Percentiles rank a stretch among this genome's conserved stretches.
Evolutionary conservation across 2,888 invertebrate species (phyloP).

Genomic region (Xylophagus ater): DNA sequence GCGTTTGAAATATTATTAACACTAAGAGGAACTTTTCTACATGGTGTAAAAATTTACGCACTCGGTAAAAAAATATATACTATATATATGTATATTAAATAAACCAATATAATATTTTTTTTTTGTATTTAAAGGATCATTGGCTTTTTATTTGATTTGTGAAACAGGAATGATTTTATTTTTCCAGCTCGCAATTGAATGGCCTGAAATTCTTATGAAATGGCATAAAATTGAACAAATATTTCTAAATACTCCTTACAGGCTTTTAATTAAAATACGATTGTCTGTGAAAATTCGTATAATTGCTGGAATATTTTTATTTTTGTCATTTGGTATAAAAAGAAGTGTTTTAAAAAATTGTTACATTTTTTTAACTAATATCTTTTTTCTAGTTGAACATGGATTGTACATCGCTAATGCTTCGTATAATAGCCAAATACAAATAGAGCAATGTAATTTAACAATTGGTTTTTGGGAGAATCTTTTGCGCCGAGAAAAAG

Average conservation of each 20-base stretch:
- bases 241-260: constrained; percentile 28
- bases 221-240: constrained; percentile 27
- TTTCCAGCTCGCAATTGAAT: constrained; percentile 27
- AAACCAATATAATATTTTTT: not conserved
- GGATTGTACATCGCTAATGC: constrained; percentile 24
- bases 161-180: constrained; percentile 25
- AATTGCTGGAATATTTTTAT: constrained; percentile 25
- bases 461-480: constrained; percentile 29
- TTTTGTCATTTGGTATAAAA: constrained; percentile 23
- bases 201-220: constrained; percentile 29
- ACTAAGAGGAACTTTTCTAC: constrained; percentile 22
- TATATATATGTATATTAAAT: constrained; percentile 8
- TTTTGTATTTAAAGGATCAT: constrained; percentile 23
- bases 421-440: constrained; percentile 26
- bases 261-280: constrained; percentile 19
- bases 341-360: not conserved
- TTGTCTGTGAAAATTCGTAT: constrained; percentile 25
- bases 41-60: constrained; percentile 30
- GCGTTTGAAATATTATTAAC: constrained; percentile 24
- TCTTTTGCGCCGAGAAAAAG: constrained; percentile 28
- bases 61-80: no score
- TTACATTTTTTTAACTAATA: not conserved
- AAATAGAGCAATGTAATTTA: constrained; percentile 30
- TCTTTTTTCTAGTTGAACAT: constrained; percentile 21
- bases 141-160: constrained; percentile 31